Base-by-base conservation (phyloP, 2,113 vertebrate genomes). In the Oncorhynchus nerka region DNA sequence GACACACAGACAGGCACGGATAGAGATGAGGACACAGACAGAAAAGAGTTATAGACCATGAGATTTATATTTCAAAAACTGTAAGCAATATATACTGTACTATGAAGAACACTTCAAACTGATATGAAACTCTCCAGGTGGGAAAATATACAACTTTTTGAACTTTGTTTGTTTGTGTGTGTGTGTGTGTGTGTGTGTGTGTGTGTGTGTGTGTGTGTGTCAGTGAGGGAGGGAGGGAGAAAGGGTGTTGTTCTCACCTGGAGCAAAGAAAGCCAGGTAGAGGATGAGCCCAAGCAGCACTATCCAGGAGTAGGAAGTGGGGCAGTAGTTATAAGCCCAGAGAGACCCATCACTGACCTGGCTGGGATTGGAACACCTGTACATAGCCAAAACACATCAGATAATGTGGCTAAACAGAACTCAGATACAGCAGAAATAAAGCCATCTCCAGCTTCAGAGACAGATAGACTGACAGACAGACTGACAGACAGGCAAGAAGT, bases 311-410 rank as follows among this genome's bases (percentile, higher is more conserved):
- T 97, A 97, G 0, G 95, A 89, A 1, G 97, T 98, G 19, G 97
- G 98, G 66, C 97, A 99, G 93, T 95, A 99, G 89, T 99, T 99
- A 81, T 97, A 99, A 0, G 98, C 98, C 97, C 98, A 99, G 76
- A 94, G 91, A 16, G 90, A 81, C 13, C 89, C 89, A 69, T 90
- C 87, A 1, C 83, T 81, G 81, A 84, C 92, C 80, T 83, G 79
- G 0, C 93, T 96, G 89, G 90, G 91, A 86, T 96, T 98, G 74
- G 91, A 93, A 87, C 97, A 99, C 59, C 98, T 99, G 85, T 2
- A 16, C 48, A 64, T 15, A 79, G 62, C 28, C n/a, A 70, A n/a
- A 49, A 70, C 45, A 70, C 9, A 32, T n/a, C 13, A 69, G 30
- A 32, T 12, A n/a, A 13, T 64, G 75, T 26, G 74, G 7, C 74